Evolutionary conservation across 2,797 vertebrate genomes (phyloP), one percentile per base, ranked within the genome.

Genomic region (Brachymystax lenok): DNA sequence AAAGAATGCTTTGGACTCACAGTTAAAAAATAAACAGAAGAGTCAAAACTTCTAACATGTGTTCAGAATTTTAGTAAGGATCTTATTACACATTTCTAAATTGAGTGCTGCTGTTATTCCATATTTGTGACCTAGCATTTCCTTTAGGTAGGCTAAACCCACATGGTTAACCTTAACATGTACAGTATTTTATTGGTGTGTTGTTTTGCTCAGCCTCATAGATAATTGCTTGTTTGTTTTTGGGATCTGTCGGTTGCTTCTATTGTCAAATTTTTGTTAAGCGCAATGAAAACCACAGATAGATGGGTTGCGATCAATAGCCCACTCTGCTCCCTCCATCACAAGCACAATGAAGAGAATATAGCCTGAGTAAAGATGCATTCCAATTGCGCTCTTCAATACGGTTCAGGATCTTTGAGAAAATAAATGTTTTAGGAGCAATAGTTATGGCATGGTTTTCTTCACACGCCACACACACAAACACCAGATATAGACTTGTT

Each of bases 381-480:
- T 89, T 89, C 84, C 88, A 89, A 83, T 90, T 88, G 84, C 77
- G 73, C 85, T 90, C 85, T 86, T 93, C 93, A 88, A 93, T 93
- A 91, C 28, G 67, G 90, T 90, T 93, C 89, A 88, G 87, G 90
- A 93, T 93, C 90, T 94, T 88, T 88, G 88, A 91, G 88, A 88
- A 89, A 86, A 91, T 74, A 92, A 92, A 90, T 88, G 87, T 86
- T 92, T 84, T 87, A 91, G 86, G 85, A 90, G 88, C 88, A 89
- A 88, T 86, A 84, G 88, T 90, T 92, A 94, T 93, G 40, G 90
- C 84, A 86, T 84, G 89, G 86, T 91, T 93, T 89, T 91, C 85
- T 82, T 76, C 77, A 73, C 77, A 68, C 78, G 67, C 40, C 67
- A 8, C 28, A 69, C 63, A 68, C 67, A 40, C 69, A 71, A 28